A percentile compares a stretch with the other conserved stretches of the same genome.
phyloP scores from a whole-genome alignment of 2,888 invertebrate genomes.

The Pseudococcus viburni region DNA sequence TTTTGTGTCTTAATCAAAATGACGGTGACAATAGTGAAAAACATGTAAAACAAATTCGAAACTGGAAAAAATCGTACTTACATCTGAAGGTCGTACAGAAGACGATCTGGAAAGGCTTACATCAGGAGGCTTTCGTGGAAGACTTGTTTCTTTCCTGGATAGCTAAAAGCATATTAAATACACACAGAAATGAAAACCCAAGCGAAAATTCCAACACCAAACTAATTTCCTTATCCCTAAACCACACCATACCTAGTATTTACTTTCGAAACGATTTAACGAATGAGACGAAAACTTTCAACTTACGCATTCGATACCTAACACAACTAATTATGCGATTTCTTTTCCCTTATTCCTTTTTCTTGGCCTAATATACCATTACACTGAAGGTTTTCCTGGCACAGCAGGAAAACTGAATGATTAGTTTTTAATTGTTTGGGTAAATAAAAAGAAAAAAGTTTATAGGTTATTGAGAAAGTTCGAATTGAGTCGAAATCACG shows the following conservation, averaged over 20 bases:
- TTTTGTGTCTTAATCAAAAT: too few relatives aligned
- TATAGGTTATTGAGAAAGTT: constrained; percentile 27
- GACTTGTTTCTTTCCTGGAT: constrained; percentile 60
- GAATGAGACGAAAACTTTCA: neutral
- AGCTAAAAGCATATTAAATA: constrained; percentile 10
- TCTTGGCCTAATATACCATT: neutral
- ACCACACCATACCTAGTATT: neutral
- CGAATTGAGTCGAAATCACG: constrained; percentile 35
- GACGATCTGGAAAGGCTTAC: constrained; percentile 65
- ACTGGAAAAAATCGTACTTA: constrained; percentile 24
- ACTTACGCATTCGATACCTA: neutral
- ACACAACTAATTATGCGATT: neutral
- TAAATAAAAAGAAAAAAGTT: constrained; percentile 14
- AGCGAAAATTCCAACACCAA: neutral
- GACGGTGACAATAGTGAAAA: constrained; percentile 48
- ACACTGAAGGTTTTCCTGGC: neutral
- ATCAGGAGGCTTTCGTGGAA: constrained; percentile 54
- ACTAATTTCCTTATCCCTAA: neutral
- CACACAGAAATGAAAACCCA: neutral
- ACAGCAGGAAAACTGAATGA: neutral
- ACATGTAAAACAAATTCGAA: too few relatives aligned
- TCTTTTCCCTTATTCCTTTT: neutral
- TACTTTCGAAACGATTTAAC: neutral
- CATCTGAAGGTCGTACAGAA: constrained; percentile 61
- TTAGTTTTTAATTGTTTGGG: constrained; percentile 10